phyloP scores from a whole-genome alignment of 2,113 vertebrate species.

The Papio anubis region DNA sequence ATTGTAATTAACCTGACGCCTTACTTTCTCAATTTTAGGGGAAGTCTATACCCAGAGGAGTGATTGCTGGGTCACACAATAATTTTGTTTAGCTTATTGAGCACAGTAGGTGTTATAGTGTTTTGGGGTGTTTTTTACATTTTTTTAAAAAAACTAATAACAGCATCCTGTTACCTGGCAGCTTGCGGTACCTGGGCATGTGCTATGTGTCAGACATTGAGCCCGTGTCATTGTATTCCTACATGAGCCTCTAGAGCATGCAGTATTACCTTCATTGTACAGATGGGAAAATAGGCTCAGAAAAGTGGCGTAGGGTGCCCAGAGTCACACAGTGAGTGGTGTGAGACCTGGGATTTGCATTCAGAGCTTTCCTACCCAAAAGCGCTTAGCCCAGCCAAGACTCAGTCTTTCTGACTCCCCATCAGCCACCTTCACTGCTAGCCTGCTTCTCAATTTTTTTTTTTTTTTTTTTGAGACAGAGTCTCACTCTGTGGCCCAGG shows the following conservation, averaged over 20 bases:
- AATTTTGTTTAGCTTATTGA: background rate
- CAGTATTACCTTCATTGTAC: rapidly evolving
- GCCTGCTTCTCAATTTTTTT: background rate
- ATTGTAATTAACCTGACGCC: too few species aligned
- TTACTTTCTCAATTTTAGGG: background rate
- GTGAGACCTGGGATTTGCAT: background rate
- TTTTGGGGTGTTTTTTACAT: background rate
- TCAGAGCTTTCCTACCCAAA: background rate
- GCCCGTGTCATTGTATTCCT: rapidly evolving
- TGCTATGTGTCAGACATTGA: background rate
- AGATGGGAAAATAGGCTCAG: background rate
- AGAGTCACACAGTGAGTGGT: background rate
- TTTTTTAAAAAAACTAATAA: background rate
- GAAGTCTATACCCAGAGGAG: background rate
- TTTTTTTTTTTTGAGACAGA: too few species aligned
- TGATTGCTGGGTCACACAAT: background rate
- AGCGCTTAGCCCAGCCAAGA: too few species aligned
- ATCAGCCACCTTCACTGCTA: rapidly evolving
- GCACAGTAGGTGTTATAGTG: background rate
- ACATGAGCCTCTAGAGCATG: background rate
- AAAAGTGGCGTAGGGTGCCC: too few species aligned
- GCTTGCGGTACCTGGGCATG: rapidly evolving
- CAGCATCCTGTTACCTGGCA: background rate
- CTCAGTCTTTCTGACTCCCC: background rate
- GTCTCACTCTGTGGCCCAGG: too few species aligned